Base-by-base conservation (phyloP, 2,888 invertebrate species). In the Anticlea derivata region DNA sequence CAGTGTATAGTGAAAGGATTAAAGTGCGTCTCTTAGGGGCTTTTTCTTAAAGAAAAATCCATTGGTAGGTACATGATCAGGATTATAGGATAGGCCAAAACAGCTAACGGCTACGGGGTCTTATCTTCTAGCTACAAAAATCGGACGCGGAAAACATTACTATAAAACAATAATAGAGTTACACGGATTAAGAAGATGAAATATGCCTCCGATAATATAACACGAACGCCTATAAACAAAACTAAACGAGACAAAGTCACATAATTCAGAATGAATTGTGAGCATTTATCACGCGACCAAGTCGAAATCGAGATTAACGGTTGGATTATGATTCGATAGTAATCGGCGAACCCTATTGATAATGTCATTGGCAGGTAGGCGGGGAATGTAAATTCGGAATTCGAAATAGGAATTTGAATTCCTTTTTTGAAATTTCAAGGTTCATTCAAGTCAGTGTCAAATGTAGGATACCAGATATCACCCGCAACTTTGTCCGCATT, bases 191-290 rank as follows among this genome's bases (percentile, higher is more conserved):
- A 11, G 24, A 39, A 61, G 59, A 73, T 75, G 71, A 72, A 74
- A 73, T 75, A 73, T 68, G 58, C 65, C 49, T 60, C 63, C 65
- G 62, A 70, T 70, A 76, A 68, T 67, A 64, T 60, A 63, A 77
- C 82, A 82, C 79, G 80, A 79, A 78, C 60, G 64, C 66, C 77
- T 68, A 83, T 86, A 86, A 87, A 85, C 80, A 81, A 79, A 79
- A 75, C 72, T 68, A 73, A 84, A 83, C 78, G 81, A 82, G 83
- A 83, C 82, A 79, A 80, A 80, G 72, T 76, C 78, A 66, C 74
- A 85, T 86, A 82, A 82, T 72, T 85, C 81, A 81, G 67, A 62
- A 75, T 85, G 83, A 88, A 72, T 83, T 78, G 83, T 86, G 77
- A 70, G 74, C 72, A 72, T 80, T 80, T 70, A 75, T 72, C 87